These are phyloP conservation scores for Dione vanillae DNA, from an alignment of 2,888 invertebrate species.

Conservation along the genomic window DNA sequence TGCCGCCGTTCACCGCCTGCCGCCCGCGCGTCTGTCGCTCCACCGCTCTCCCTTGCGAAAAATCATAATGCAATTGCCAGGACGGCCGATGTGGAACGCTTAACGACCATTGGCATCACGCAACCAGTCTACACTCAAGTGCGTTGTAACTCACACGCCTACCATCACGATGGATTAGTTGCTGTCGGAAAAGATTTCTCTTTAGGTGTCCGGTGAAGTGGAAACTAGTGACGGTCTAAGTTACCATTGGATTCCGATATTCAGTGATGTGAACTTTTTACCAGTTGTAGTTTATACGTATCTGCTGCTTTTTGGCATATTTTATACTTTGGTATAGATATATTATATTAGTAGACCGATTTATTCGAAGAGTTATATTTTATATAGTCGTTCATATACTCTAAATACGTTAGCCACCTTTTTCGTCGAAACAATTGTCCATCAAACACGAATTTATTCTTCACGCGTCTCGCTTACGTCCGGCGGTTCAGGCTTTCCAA, in stretches of 20 bases:
- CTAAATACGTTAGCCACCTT: constrained; percentile 65
- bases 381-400: constrained; percentile 55
- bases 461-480: constrained; percentile 77
- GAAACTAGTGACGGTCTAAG: constrained; percentile 67
- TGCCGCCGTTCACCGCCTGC: constrained; percentile 66
- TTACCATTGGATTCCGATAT: constrained; percentile 76
- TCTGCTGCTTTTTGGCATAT: constrained; percentile 26
- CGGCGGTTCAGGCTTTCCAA: constrained; percentile 80
- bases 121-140: constrained; percentile 82
- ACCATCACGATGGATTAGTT: constrained; percentile 80
- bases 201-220: constrained; percentile 67
- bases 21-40: constrained; percentile 58
- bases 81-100: constrained; percentile 82
- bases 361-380: constrained; percentile 43
- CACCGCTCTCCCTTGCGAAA: constrained; percentile 82
- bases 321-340: constrained; percentile 12
- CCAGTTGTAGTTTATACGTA: constrained; percentile 45
- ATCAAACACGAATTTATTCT: constrained; percentile 79
- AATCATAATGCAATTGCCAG: constrained; percentile 84
- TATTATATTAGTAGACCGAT: constrained; percentile 20
- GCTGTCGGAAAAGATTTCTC: constrained; percentile 78
- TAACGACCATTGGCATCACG: constrained; percentile 75
- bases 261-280: constrained; percentile 76
- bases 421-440: constrained; percentile 75
- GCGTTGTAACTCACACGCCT: constrained; percentile 82